Conservation (phyloP, 2,113 vertebrate genomes). For the Crotalus viridis region DNA sequence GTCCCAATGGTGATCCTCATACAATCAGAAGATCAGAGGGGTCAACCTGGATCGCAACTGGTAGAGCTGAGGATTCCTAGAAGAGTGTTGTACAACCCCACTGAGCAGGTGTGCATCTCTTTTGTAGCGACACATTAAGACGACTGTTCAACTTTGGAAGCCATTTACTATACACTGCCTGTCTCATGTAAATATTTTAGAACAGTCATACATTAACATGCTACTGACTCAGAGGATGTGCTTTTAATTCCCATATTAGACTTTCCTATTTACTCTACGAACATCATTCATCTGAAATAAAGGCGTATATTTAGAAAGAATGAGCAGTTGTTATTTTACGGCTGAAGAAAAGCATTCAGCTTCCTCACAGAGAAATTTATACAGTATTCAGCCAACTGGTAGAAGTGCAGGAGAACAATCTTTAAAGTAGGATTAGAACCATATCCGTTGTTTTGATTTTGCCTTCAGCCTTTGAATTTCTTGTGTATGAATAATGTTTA, state of each 20-base stretch:
- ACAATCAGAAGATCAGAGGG: background rate
- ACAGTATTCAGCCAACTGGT: background rate
- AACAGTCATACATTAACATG: background rate
- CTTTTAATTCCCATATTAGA: background rate
- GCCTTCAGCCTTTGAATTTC: background rate
- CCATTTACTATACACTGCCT: background rate
- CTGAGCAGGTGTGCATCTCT: background rate
- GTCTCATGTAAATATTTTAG: background rate
- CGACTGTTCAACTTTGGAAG: background rate
- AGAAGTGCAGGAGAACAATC: background rate
- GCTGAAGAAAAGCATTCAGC: background rate
- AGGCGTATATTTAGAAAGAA: background rate
- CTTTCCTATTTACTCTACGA: background rate
- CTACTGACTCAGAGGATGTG: background rate
- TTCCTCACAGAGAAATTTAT: background rate
- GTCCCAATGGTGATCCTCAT: background rate
- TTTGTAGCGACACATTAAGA: background rate
- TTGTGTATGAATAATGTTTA: background rate
- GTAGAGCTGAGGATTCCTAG: background rate
- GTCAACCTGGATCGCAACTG: background rate
- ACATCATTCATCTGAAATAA: background rate
- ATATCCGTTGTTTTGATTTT: background rate
- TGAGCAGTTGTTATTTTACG: background rate
- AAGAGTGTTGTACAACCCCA: background rate
- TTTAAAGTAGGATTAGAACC: background rate